Evolutionary conservation across 1,140 invertebrate species (phyloP).

Genomic region (Gyrodactylus salaris): DNA sequence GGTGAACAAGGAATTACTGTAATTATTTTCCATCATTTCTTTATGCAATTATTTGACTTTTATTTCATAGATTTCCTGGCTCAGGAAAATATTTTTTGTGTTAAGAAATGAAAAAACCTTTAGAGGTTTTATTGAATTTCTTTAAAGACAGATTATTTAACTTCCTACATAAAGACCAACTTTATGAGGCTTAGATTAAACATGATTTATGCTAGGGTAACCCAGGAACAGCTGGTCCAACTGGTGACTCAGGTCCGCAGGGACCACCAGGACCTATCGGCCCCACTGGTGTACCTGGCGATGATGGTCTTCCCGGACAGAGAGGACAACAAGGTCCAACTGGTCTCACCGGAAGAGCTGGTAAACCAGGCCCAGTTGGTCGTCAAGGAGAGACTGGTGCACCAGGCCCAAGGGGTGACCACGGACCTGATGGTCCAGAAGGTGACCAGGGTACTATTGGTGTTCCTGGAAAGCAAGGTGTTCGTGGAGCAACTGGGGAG

Average conservation of each 20-base stretch:
- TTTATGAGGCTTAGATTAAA: not conserved
- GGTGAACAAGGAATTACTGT: not conserved
- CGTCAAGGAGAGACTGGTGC: constrained; percentile 6
- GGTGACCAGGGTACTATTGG: constrained; percentile 15
- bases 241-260: not conserved
- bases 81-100: no score
- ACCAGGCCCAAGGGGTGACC: constrained; percentile 20
- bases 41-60: no score
- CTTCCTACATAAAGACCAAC: no score
- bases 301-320: not conserved
- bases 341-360: constrained; percentile 8
- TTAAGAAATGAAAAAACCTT: no score
- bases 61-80: no score
- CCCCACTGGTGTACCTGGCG: not conserved
- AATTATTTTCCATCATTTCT: not conserved
- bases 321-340: constrained; percentile 3
- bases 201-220: not conserved
- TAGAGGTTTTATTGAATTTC: no score
- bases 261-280: constrained; percentile 1
- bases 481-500: constrained; percentile 14
- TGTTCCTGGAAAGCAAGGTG: constrained; percentile 1
- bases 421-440: constrained; percentile 12
- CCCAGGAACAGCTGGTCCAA: constrained; percentile 1
- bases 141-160: no score
- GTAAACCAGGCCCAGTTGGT: constrained; percentile 4